phyloP scores from a whole-genome alignment of 1,140 invertebrate species.

The Penaeus indicus region DNA sequence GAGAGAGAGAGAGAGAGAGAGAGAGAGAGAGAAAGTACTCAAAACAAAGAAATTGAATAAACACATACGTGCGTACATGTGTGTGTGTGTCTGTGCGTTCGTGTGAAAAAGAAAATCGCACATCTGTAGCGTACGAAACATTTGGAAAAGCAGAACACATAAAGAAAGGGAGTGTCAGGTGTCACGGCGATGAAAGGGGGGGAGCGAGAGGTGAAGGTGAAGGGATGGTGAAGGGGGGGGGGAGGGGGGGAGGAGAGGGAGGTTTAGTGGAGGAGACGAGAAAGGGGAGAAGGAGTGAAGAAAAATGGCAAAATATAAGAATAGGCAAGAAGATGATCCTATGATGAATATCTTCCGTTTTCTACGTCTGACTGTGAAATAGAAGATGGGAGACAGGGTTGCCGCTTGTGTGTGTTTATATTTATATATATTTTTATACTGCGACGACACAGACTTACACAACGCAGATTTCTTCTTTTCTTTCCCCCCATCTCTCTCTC shows the following conservation, averaged over 20 bases:
- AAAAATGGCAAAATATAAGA: constrained; percentile 60
- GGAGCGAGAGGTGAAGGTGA: too few relatives aligned
- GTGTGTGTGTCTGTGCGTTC: too few relatives aligned
- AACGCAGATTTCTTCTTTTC: not conserved
- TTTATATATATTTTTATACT: not conserved
- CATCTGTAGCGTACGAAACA: too few relatives aligned
- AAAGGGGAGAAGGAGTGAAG: constrained; percentile 29
- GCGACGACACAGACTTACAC: too few relatives aligned
- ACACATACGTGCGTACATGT: too few relatives aligned
- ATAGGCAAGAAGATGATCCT: constrained; percentile 52
- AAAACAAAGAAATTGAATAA: too few relatives aligned
- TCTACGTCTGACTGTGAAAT: constrained; percentile 26
- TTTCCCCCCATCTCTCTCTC: not conserved
- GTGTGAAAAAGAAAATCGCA: too few relatives aligned
- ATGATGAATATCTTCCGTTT: constrained; percentile 59
- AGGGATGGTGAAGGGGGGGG: too few relatives aligned
- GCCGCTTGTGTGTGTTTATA: not conserved
- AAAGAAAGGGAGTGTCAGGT: too few relatives aligned
- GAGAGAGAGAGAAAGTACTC: not conserved
- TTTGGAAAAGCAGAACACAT: too few relatives aligned
- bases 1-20: not conserved
- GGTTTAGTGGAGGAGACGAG: not conserved
- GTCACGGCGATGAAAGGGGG: too few relatives aligned
- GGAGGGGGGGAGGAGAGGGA: not conserved
- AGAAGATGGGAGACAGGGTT: not conserved